Evolutionary conservation across 2,888 invertebrate species (phyloP).

Genomic region (Clusia tigrina): DNA sequence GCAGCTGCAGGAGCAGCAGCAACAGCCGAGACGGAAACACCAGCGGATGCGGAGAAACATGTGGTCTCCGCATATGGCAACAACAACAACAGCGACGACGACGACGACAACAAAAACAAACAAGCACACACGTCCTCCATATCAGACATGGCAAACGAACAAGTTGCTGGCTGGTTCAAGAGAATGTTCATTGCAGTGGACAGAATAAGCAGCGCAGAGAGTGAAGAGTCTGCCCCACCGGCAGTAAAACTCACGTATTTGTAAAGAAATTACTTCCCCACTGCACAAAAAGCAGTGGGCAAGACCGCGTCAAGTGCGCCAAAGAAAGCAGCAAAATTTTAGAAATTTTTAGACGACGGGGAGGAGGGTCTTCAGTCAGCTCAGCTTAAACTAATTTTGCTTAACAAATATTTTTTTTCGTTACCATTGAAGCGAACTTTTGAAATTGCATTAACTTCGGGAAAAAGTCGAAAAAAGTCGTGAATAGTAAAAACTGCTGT

Average conservation of each 20-base stretch:
- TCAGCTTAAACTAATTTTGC: too few species aligned
- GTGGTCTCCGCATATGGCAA: conserved; percentile 11
- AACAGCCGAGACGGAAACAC: background rate
- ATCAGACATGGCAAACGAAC: background rate
- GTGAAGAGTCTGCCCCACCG: background rate
- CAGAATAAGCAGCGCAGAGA: conserved; percentile 55
- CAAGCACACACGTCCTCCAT: too few species aligned
- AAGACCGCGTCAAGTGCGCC: too few species aligned
- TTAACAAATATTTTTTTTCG: background rate
- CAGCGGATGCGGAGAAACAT: conserved; percentile 1
- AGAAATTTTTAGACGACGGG: too few species aligned
- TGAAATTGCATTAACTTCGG: too few species aligned
- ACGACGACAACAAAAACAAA: too few species aligned
- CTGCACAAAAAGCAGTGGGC: background rate
- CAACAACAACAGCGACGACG: conserved; percentile 44
- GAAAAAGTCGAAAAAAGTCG: too few species aligned
- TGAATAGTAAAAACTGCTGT: too few species aligned
- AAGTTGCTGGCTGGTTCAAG: background rate
- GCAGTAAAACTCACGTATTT: too few species aligned
- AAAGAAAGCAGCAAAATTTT: background rate
- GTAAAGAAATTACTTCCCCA: background rate
- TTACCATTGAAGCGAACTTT: too few species aligned
- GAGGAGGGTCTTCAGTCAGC: too few species aligned
- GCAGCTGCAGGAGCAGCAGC: background rate
- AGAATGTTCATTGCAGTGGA: conserved; percentile 47